Evolutionary conservation across 2,113 vertebrate genomes (phyloP), one percentile per base, ranked within the genome.

Genomic region (Dasyornis broadbenti): DNA sequence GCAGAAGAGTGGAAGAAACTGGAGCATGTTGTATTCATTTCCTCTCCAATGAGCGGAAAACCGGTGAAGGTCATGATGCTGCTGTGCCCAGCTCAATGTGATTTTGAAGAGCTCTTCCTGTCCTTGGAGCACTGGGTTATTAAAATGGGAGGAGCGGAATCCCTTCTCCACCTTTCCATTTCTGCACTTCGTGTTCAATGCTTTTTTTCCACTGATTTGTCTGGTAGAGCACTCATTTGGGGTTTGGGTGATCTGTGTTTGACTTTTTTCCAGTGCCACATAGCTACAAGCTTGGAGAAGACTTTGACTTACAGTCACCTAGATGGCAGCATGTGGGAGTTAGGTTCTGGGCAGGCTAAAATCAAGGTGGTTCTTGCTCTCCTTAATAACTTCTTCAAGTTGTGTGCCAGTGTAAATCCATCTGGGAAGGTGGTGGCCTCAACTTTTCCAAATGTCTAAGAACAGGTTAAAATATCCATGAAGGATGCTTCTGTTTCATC

Each of bases 1-100:
- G 83, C 86, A 83, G 72, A 94, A 87, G 66, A 96, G 50, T 40
- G 27, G 53, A 85, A 93, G 92, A 95, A 96, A 83, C 87, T 75
- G 75, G 78, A 95, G 87, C 69, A 33, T 24, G 65, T 75, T 94
- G 57, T 75, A 68, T 81, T 97, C 1, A 0, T 96, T 94, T 95
- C 89, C 86, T 91, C 78, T 91, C 60, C 2, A 5, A 60, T 92
- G 84, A 89, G 84, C 24, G 1, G 86, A 95, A 94, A 91, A 86
- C 61, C 0, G 0, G 45, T 60, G 70, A 94, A 94, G 91, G 94
- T 95, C 89, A 21, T 59, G 86, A 60, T 87, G 77, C 61, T 79
- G 61, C 70, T 86, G 50, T 1, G 5, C 73, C 50, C 37, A 69
- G 73, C 57, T 84, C 4, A 2, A 1, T 81, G 47, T 53, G 22